Conservation (phyloP, 2,797 vertebrate genomes). For the Onychomys arenicola region DNA sequence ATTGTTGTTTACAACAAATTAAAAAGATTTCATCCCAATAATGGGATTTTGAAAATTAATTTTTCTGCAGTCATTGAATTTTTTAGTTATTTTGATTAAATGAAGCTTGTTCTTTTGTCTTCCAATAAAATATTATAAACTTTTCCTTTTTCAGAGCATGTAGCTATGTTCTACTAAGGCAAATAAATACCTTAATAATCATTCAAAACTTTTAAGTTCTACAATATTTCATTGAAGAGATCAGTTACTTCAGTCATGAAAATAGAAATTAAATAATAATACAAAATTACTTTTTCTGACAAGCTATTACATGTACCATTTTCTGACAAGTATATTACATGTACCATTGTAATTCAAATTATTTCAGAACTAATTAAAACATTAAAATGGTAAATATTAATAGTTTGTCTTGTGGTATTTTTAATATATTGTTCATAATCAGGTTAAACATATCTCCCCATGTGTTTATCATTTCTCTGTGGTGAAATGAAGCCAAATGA, state of each 20-base stretch:
- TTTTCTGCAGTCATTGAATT: neutral
- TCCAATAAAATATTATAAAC: neutral
- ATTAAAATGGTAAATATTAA: neutral
- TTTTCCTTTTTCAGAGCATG: neutral
- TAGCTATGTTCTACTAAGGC: rapidly evolving
- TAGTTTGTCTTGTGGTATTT: neutral
- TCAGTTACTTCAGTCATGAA: neutral
- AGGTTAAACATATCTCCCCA: neutral
- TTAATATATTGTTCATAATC: neutral
- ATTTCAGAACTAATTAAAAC: neutral
- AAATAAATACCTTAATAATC: neutral
- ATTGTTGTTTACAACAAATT: neutral
- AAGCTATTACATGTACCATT: neutral
- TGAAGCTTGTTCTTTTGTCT: neutral
- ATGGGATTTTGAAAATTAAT: neutral
- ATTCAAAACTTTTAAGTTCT: conserved; percentile 53
- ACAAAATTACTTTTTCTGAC: neutral
- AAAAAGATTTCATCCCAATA: neutral
- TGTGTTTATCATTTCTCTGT: neutral
- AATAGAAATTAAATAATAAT: conserved; percentile 33
- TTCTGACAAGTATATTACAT: neutral
- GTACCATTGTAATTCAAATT: neutral
- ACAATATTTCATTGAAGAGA: neutral
- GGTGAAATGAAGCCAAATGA: neutral
- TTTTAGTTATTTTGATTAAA: conserved; percentile 8